Percentiles rank a stretch among this genome's conserved stretches.
Conservation (phyloP, 2,797 vertebrate genomes). For the Pachyuromys duprasi region DNA sequence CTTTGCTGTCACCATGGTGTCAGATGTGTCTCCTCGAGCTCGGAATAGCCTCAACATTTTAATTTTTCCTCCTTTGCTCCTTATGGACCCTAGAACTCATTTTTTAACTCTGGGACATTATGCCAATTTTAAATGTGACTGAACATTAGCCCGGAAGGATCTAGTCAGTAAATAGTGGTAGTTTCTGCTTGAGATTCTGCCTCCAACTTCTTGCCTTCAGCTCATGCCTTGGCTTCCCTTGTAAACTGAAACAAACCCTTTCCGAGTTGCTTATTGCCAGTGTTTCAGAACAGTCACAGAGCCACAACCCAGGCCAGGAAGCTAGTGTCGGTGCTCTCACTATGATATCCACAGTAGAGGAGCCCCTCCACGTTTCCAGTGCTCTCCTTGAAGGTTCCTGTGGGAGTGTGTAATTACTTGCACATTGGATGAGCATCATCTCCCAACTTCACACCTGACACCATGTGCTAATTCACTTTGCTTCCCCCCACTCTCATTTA, state of each 20-base stretch:
- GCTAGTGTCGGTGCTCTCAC: neutral
- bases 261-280: too few relatives aligned
- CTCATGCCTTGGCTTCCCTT: neutral
- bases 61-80: neutral
- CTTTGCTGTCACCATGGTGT: neutral
- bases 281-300: neutral
- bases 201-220: slow-evolving; percentile 82
- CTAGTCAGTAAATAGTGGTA: neutral
- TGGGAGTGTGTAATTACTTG: too few relatives aligned
- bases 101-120: neutral
- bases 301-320: neutral
- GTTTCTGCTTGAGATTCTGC: neutral
- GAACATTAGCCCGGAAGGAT: neutral
- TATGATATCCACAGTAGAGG: neutral
- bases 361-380: too few relatives aligned
- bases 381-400: too few relatives aligned
- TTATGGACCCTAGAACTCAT: neutral
- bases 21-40: neutral
- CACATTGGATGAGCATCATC: too few relatives aligned
- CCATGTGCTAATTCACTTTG: too few relatives aligned
- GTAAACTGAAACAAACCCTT: neutral
- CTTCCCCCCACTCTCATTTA: too few relatives aligned
- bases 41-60: neutral
- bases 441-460: too few relatives aligned
- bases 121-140: neutral